These are phyloP conservation scores for Arizona elegans DNA, from an alignment of 2,113 vertebrate species.

Conservation along the genomic window DNA sequence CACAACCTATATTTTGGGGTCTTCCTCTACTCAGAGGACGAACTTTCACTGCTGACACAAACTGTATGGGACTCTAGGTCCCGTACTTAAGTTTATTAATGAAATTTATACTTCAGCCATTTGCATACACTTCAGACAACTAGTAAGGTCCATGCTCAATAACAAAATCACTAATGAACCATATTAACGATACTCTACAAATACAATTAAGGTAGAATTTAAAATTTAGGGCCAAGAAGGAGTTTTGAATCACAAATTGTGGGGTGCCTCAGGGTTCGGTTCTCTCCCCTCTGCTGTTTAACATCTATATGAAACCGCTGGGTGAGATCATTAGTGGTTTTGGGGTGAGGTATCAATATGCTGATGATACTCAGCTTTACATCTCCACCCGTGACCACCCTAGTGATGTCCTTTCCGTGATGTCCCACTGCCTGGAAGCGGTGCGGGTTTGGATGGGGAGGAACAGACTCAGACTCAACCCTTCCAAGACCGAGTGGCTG, in stretches of 20 bases:
- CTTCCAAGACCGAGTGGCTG: too few species aligned
- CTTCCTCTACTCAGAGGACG: neutral
- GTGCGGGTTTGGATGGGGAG: too few species aligned
- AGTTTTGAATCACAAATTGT: neutral
- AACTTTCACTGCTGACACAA: neutral
- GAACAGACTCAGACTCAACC: too few species aligned
- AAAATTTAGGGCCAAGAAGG: neutral
- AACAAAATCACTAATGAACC: neutral
- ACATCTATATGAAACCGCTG: too few species aligned
- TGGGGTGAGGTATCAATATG: too few species aligned
- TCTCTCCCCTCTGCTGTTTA: too few species aligned
- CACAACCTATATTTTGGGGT: neutral
- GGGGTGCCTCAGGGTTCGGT: too few species aligned
- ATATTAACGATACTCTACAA: neutral
- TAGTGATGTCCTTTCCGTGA: too few species aligned
- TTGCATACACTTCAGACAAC: neutral
- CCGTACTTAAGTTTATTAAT: neutral
- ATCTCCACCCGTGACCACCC: too few species aligned
- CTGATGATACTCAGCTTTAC: too few species aligned
- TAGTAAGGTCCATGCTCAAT: neutral
- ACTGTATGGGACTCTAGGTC: neutral
- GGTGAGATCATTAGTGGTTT: too few species aligned
- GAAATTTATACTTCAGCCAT: neutral
- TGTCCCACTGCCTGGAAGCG: too few species aligned
- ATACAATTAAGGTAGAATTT: neutral